Evolutionary conservation across 1,140 invertebrate genomes (phyloP).

Genomic region (Bombus impatiens): DNA sequence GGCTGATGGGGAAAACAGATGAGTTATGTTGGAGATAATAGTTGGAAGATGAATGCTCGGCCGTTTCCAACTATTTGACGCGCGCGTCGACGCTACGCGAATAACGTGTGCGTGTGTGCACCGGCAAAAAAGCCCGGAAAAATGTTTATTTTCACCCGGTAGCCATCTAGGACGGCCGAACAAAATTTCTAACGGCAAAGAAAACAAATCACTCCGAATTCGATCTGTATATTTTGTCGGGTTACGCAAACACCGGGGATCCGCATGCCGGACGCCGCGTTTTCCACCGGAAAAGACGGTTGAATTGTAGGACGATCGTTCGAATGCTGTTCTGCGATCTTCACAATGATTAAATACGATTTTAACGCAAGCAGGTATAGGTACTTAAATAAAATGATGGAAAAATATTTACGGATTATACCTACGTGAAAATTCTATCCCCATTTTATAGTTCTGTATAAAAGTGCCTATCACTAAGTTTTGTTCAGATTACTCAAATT

Average conservation of each 20-base stretch:
- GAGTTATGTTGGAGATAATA: conserved; percentile 68
- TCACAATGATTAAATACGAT: not conserved
- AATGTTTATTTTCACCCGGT: conserved; percentile 50
- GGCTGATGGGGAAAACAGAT: conserved; percentile 67
- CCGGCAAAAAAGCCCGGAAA: conserved; percentile 45
- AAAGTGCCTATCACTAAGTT: too few relatives aligned
- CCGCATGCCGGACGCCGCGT: conserved; percentile 27
- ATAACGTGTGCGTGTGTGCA: not conserved
- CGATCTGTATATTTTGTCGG: conserved; percentile 68
- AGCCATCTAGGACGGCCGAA: conserved; percentile 44
- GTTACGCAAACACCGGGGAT: conserved; percentile 57
- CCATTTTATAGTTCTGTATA: too few relatives aligned
- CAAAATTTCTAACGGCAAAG: conserved; percentile 63
- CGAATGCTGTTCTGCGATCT: not conserved
- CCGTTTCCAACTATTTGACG: conserved; percentile 58
- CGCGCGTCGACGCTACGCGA: conserved; percentile 12
- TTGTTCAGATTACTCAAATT: too few relatives aligned
- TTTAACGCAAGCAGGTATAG: not conserved
- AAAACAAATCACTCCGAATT: conserved; percentile 65
- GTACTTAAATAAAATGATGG: too few relatives aligned
- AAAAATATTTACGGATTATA: too few relatives aligned
- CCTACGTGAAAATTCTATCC: too few relatives aligned
- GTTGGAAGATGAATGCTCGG: conserved; percentile 63
- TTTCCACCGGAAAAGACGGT: not conserved
- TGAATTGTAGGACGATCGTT: not conserved